These are phyloP conservation scores for Myanophis thanlyinensis DNA, from an alignment of 2,113 vertebrate species.

Conservation along the genomic window DNA sequence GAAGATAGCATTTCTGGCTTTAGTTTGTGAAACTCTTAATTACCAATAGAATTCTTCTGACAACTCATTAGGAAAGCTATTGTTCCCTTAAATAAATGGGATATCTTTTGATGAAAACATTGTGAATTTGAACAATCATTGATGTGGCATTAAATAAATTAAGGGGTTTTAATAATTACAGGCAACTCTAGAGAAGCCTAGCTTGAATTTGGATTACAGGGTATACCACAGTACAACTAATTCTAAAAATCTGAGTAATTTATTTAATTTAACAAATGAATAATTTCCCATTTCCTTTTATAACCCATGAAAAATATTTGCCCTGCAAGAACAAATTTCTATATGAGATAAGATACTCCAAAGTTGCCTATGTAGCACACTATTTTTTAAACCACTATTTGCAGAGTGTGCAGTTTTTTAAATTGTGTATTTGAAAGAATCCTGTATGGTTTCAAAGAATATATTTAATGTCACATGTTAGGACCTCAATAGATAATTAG, in stretches of 20 bases:
- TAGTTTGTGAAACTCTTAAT: slow-evolving; percentile 13
- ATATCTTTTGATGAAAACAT: neutral
- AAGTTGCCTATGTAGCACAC: neutral
- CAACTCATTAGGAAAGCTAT: neutral
- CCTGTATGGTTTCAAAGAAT: neutral
- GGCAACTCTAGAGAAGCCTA: neutral
- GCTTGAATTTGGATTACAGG: neutral
- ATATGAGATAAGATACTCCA: neutral
- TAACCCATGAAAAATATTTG: neutral
- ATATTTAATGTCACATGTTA: neutral
- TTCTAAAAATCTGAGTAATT: neutral
- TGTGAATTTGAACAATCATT: neutral
- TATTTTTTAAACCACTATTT: neutral
- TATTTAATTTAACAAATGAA: no score
- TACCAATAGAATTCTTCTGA: neutral
- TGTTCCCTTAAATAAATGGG: neutral
- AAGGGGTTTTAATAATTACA: neutral
- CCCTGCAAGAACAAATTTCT: neutral
- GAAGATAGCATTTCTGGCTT: neutral
- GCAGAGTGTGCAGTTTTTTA: neutral
- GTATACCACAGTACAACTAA: neutral
- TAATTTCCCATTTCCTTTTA: neutral
- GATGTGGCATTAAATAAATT: neutral
- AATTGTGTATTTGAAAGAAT: neutral
- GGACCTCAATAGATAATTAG: fast-evolving